Conservation (phyloP, 2,888 invertebrate species). For the Celastrina argiolus region DNA sequence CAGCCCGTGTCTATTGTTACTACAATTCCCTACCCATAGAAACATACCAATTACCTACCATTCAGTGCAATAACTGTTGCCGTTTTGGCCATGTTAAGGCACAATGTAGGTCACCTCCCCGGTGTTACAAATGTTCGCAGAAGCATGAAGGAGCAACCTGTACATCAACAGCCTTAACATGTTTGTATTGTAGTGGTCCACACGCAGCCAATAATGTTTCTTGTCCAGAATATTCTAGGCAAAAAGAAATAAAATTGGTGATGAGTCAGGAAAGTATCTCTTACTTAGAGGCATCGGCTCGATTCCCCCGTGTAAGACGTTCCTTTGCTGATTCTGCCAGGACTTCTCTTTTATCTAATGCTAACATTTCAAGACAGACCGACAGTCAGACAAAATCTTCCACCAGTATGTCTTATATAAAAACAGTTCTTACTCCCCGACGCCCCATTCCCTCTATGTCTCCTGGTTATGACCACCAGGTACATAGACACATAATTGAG, state of each 20-base stretch:
- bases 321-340: conserved; percentile 1
- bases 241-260: too few species aligned
- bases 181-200: too few species aligned
- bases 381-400: neutral
- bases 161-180: neutral
- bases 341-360: too few species aligned
- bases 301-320: too few species aligned
- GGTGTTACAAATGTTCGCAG: neutral
- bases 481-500: neutral
- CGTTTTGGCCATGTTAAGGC: conserved; percentile 6
- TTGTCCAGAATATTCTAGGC: too few species aligned
- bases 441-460: neutral
- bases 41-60: too few species aligned
- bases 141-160: neutral
- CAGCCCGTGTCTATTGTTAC: neutral
- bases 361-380: too few species aligned
- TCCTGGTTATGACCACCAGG: conserved; percentile 12
- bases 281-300: too few species aligned
- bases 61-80: neutral
- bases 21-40: too few species aligned
- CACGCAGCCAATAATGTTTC: too few species aligned
- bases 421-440: neutral
- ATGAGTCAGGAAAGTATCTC: too few species aligned
- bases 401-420: neutral
- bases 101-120: neutral